A percentile compares a stretch with the other conserved stretches of the same genome.
Conservation (phyloP, 2,797 vertebrate genomes). For the Astyanax mexicanus region DNA sequence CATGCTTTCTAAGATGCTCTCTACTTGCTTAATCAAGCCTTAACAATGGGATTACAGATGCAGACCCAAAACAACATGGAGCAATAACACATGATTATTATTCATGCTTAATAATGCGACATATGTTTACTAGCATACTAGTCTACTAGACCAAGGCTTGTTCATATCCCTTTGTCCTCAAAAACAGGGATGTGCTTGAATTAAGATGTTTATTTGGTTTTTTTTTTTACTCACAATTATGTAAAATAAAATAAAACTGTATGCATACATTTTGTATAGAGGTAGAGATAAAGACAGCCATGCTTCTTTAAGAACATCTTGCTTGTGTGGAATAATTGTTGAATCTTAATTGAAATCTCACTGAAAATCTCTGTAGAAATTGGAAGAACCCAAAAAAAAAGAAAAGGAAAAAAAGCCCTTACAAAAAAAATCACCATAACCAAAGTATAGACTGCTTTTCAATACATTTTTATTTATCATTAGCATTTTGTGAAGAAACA, state of each 20-base stretch:
- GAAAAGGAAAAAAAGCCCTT: constrained; percentile 18
- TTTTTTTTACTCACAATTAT: no score
- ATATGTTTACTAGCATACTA: background rate
- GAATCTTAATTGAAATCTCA: constrained; percentile 47
- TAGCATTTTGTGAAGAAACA: constrained; percentile 80
- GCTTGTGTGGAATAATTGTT: constrained; percentile 66
- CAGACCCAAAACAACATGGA: background rate
- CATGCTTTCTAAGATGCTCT: background rate
- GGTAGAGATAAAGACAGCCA: constrained; percentile 74
- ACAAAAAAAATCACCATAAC: constrained; percentile 70
- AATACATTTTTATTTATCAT: constrained; percentile 79
- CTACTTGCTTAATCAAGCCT: constrained; percentile 33
- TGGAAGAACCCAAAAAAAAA: constrained; percentile 5
- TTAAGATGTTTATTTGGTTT: background rate
- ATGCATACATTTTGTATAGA: no score
- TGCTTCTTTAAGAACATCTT: constrained; percentile 73
- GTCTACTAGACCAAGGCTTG: background rate
- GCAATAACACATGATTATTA: background rate
- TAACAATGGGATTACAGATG: constrained; percentile 36
- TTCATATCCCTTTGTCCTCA: background rate
- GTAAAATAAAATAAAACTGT: no score
- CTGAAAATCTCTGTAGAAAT: no score
- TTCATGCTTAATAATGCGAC: background rate
- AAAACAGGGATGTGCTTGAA: background rate
- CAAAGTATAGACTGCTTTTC: constrained; percentile 69